Evolutionary conservation across 2,113 vertebrate species (phyloP).

Genomic region (Perca fluviatilis): DNA sequence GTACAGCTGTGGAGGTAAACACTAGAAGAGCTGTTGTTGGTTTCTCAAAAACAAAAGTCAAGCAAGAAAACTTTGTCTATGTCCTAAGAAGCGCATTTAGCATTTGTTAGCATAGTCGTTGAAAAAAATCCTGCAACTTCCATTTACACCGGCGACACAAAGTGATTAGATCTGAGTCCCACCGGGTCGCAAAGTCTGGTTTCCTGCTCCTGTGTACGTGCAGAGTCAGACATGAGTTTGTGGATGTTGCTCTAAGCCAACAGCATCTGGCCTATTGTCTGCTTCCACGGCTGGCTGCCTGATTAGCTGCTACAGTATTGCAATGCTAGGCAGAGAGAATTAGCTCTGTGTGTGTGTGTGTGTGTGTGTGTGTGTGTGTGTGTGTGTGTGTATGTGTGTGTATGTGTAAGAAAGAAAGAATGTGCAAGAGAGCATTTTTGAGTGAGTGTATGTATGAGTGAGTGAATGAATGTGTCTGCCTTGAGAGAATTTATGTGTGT

Average conservation of each 20-base stretch:
- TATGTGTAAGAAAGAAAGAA: conserved; percentile 21
- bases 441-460: conserved; percentile 30
- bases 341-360: conserved; percentile 36
- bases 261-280: conserved; percentile 80
- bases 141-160: conserved; percentile 36
- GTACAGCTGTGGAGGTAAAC: background rate
- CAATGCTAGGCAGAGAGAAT: conserved; percentile 59
- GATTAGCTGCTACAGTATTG: conserved; percentile 72
- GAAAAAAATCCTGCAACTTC: conserved; percentile 9
- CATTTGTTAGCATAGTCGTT: background rate
- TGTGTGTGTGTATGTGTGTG: conserved; percentile 14
- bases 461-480: conserved; percentile 44
- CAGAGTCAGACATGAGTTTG: conserved; percentile 69
- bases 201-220: conserved; percentile 36
- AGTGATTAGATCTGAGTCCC: conserved; percentile 53
- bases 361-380: conserved; percentile 23
- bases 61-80: background rate
- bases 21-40: no score
- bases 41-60: background rate
- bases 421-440: conserved; percentile 19
- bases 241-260: conserved; percentile 69
- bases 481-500: conserved; percentile 33
- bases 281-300: conserved; percentile 71
- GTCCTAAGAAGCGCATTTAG: background rate
- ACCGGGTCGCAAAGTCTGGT: conserved; percentile 51